Evolutionary conservation across 2,797 vertebrate genomes (phyloP).

Genomic region (Sphenopsis melanotis): DNA sequence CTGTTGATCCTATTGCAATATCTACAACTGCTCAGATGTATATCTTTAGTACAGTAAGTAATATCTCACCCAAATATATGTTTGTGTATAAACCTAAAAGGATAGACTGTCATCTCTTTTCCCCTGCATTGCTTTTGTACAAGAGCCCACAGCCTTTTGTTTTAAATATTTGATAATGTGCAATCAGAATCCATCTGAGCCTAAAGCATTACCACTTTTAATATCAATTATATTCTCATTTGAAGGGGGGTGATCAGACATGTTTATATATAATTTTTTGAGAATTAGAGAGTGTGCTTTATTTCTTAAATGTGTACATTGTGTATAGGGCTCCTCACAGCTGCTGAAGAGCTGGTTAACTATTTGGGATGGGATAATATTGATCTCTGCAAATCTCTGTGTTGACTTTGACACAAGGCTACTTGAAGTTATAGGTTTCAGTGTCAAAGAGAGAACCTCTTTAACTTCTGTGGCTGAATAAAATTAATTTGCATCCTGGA

Average conservation of each 20-base stretch:
- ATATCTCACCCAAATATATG: background rate
- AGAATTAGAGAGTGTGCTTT: background rate
- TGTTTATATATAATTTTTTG: background rate
- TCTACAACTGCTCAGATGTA: background rate
- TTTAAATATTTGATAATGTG: background rate
- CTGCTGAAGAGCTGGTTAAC: background rate
- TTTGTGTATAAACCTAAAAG: background rate
- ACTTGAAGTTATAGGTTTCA: background rate
- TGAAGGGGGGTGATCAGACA: background rate
- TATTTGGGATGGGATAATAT: background rate
- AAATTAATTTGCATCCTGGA: background rate
- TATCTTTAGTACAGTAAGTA: background rate
- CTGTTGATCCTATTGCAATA: background rate
- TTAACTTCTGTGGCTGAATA: background rate
- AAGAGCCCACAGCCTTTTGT: background rate
- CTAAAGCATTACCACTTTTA: background rate
- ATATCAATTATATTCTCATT: background rate
- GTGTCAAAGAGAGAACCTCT: background rate
- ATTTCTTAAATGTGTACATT: rapidly evolving
- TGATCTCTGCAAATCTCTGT: background rate
- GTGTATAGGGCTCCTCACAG: background rate
- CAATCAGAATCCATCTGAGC: background rate
- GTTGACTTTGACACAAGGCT: background rate
- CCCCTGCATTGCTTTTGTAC: background rate
- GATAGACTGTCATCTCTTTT: background rate